Conservation (phyloP, 92 coral and sea anemone genomes). For the Siderastrea siderea region DNA sequence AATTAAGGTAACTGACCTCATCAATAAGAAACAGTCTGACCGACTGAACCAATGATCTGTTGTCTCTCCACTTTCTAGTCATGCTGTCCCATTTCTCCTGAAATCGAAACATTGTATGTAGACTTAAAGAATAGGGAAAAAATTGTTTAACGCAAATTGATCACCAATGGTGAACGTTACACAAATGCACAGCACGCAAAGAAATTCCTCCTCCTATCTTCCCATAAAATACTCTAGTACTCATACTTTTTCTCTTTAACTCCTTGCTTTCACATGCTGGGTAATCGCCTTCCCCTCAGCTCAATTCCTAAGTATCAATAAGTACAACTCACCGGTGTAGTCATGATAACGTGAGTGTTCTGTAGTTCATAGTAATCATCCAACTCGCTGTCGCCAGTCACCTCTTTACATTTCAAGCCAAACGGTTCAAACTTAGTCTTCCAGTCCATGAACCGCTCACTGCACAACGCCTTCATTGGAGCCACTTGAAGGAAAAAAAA, state of each 20-base stretch:
- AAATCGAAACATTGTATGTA: too few species aligned
- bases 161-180: too few species aligned
- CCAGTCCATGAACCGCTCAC: constrained; percentile 96
- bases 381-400: constrained; percentile 97
- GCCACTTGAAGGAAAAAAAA: constrained; percentile 78
- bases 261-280: too few species aligned
- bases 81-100: constrained; percentile 99
- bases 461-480: constrained; percentile 99
- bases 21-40: constrained; percentile 94
- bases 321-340: constrained; percentile 94
- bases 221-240: too few species aligned
- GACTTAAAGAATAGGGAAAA: too few species aligned
- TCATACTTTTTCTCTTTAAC: too few species aligned
- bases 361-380: constrained; percentile 95
- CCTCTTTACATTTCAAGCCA: constrained; percentile 94
- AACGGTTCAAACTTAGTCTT: constrained; percentile 84
- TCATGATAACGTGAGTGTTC: constrained; percentile 87
- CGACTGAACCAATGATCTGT: constrained; percentile 90
- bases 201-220: too few species aligned
- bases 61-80: constrained; percentile 99
- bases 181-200: too few species aligned
- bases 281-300: not conserved
- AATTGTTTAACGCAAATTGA: too few species aligned
- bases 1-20: constrained; percentile 68
- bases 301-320: not conserved